phyloP scores from a whole-genome alignment of 2,113 vertebrate genomes.

The Chionomys nivalis region DNA sequence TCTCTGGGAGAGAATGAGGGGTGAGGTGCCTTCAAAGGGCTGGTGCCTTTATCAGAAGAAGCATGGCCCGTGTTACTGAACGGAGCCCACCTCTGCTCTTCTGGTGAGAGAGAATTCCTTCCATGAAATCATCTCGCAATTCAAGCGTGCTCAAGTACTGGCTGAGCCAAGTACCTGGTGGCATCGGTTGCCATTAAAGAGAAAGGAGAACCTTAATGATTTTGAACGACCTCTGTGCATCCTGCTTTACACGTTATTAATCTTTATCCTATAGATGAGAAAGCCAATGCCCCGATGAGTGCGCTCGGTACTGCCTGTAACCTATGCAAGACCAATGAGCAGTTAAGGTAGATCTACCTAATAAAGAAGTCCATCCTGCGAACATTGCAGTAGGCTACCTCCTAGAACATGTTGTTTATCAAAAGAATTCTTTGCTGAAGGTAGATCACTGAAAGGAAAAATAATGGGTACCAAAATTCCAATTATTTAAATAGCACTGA shows the following conservation, averaged over 20 bases:
- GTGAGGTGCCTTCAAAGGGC: slow-evolving; percentile 78
- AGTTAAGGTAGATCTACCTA: slow-evolving; percentile 8
- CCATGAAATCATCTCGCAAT: background rate
- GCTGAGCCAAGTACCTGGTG: background rate
- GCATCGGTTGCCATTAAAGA: background rate
- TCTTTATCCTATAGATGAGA: background rate
- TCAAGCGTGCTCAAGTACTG: slow-evolving; percentile 9
- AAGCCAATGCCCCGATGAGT: background rate
- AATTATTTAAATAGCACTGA: background rate
- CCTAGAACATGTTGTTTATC: background rate
- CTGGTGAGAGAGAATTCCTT: slow-evolving; percentile 3
- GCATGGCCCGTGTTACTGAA: background rate
- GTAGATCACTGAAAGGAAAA: background rate
- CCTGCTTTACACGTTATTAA: background rate
- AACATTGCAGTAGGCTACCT: background rate
- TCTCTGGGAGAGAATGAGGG: slow-evolving; percentile 65
- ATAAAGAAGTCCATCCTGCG: background rate
- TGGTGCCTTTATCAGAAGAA: slow-evolving; percentile 72
- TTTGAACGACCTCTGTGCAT: background rate
- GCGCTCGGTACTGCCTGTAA: background rate
- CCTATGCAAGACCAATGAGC: background rate
- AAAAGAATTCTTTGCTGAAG: background rate
- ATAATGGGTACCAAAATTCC: background rate
- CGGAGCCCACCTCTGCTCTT: slow-evolving; percentile 3
- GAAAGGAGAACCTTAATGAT: background rate